Evolutionary conservation across 1,140 invertebrate genomes (phyloP), one percentile per base, ranked within the genome.

Genomic region (Argopecten irradians): DNA sequence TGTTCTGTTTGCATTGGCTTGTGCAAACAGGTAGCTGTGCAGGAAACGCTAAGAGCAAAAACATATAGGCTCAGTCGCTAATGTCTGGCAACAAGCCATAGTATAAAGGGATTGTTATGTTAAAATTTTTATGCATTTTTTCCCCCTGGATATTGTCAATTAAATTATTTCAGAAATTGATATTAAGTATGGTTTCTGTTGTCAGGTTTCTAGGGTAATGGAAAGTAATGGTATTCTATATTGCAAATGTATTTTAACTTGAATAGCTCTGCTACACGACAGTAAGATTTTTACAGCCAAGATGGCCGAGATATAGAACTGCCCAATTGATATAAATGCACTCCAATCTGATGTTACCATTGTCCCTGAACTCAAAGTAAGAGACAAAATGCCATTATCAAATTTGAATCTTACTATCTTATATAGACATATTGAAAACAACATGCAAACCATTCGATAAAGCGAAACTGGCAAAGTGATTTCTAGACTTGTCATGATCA

Each of bases 121-220:
- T 71, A 71, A 5, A 71, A 28, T 71, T 71, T 71, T 71, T 28
- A 28, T 71, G n/a, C 55, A 5, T 71, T 71, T 71, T 71, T 71
- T 71, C 28, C 5, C 55, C 5, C 55, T 71, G 55, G 55, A 71
- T 16, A 28, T 28, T 28, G 55, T 71, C 55, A 71, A 71, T 71
- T 71, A 71, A 71, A 71, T 71, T 71, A 71, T 71, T 71, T 71
- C 55, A 71, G 55, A 71, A 71, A 71, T 71, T 71, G 55, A 71
- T 71, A 71, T 71, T 71, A 28, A 71, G 55, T 71, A 71, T 71
- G 55, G 55, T 71, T 71, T 71, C 55, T 71, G 55, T 71, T 71
- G 55, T 71, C 55, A 71, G 55, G n/a, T 71, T 71, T 71, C 55
- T 71, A 71, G 55, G 55, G 55, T 71, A 71, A 71, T 71, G 22